Percentiles rank a stretch among this genome's conserved stretches.
phyloP scores from a whole-genome alignment of 2,113 vertebrate species.

The Deroptyus accipitrinus region DNA sequence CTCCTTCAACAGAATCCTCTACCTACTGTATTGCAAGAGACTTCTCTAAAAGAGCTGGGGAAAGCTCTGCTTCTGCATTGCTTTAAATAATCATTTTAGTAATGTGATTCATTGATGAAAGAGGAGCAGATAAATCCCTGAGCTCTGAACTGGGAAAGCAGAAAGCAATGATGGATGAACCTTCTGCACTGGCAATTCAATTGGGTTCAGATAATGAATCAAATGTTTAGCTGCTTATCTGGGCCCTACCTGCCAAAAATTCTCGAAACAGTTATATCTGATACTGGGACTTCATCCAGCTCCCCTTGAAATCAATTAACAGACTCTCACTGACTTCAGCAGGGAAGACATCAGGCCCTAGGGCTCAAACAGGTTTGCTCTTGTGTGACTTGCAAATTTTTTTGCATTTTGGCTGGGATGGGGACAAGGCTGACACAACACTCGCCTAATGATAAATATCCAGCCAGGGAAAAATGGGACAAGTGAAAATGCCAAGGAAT shows the following conservation, averaged over 20 bases:
- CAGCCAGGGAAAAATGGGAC: background rate
- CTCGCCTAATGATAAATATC: background rate
- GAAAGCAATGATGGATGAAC: conserved; percentile 51
- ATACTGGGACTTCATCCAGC: conserved; percentile 17
- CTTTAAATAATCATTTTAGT: conserved; percentile 41
- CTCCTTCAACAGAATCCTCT: background rate
- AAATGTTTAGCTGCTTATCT: conserved; percentile 11
- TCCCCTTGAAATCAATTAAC: conserved; percentile 53
- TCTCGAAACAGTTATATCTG: conserved; percentile 3
- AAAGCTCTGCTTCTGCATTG: conserved; percentile 16
- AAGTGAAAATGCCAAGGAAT: background rate
- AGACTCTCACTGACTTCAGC: conserved; percentile 13
- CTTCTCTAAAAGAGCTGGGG: background rate
- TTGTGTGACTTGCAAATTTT: background rate
- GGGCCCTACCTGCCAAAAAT: background rate
- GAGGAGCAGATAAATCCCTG: conserved; percentile 49
- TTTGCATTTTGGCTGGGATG: background rate
- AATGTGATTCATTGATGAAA: conserved; percentile 51
- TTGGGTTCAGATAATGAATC: conserved; percentile 29
- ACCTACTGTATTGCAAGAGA: background rate
- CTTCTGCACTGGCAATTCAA: conserved; percentile 20
- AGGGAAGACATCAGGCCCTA: background rate
- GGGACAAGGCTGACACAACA: background rate
- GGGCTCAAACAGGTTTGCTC: conserved; percentile 8
- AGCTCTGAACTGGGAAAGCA: conserved; percentile 41